phyloP scores from a whole-genome alignment of 2,888 invertebrate genomes.

The Oxyteleia sp. region DNA sequence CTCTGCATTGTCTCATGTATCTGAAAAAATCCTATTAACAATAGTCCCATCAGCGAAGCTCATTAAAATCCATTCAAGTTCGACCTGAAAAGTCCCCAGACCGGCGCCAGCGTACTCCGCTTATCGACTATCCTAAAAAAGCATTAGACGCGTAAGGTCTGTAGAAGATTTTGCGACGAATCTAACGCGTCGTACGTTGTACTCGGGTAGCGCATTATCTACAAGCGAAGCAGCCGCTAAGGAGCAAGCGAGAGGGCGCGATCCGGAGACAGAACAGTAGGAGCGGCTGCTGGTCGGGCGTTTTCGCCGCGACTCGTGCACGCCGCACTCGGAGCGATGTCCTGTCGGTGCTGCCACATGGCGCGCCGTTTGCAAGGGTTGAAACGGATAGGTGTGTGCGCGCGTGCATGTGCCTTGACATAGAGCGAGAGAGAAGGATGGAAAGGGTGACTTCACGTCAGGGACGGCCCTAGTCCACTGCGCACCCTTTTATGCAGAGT shows the following conservation, averaged over 20 bases:
- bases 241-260: conserved; percentile 37
- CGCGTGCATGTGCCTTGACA: conserved; percentile 56
- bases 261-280: conserved; percentile 60
- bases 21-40: conserved; percentile 9
- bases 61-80: conserved; percentile 36
- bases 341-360: conserved; percentile 84
- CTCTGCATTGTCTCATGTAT: too few species aligned
- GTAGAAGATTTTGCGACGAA: conserved; percentile 63
- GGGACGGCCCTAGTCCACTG: too few species aligned
- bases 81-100: background rate
- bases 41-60: conserved; percentile 15
- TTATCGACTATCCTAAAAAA: conserved; percentile 54
- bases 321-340: conserved; percentile 72
- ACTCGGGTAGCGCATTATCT: conserved; percentile 53
- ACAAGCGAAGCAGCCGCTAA: conserved; percentile 44
- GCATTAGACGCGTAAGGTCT: conserved; percentile 48
- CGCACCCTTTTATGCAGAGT: too few species aligned
- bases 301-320: conserved; percentile 74
- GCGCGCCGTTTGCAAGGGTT: conserved; percentile 76
- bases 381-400: conserved; percentile 49
- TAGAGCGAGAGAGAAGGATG: conserved; percentile 51
- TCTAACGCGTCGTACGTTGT: conserved; percentile 62
- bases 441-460: conserved; percentile 55
- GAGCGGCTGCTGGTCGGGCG: conserved; percentile 76
- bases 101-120: conserved; percentile 39